A percentile compares a stretch with the other conserved stretches of the same genome.
Evolutionary conservation across 2,888 invertebrate species (phyloP).

Genomic region (Disparrhopalites patrizii): DNA sequence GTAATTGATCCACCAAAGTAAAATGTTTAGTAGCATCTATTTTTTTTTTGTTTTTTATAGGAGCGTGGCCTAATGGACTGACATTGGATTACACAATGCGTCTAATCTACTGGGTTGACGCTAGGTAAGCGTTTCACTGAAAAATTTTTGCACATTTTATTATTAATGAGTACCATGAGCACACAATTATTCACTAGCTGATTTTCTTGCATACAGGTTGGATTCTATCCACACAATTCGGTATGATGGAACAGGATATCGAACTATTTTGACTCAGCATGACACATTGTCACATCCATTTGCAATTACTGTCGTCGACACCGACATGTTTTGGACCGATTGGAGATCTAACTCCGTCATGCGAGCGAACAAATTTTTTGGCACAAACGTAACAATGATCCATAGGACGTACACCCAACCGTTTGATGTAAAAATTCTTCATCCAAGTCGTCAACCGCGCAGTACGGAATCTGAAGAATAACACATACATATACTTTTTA

Average conservation of each 20-base stretch:
- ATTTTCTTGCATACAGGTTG: conserved; percentile 56
- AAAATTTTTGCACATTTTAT: not conserved
- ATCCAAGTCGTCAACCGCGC: conserved; percentile 69
- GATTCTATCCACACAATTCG: conserved; percentile 80
- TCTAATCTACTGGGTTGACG: conserved; percentile 80
- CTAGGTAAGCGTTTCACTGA: conserved; percentile 54
- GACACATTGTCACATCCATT: conserved; percentile 80
- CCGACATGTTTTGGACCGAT: conserved; percentile 89
- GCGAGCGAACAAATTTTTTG: conserved; percentile 83
- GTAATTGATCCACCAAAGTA: not conserved
- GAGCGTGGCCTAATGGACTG: conserved; percentile 81
- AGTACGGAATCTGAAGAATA: conserved; percentile 49
- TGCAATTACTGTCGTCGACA: conserved; percentile 78
- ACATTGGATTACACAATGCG: conserved; percentile 70
- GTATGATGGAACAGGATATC: conserved; percentile 72
- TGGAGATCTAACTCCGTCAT: conserved; percentile 85
- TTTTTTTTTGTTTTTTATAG: conserved; percentile 49
- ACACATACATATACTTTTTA: not conserved
- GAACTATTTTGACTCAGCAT: conserved; percentile 67
- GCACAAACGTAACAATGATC: conserved; percentile 68
- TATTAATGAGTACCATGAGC: not conserved
- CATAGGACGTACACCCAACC: conserved; percentile 82
- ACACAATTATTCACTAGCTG: not conserved
- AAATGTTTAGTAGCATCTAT: not conserved
- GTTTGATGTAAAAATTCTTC: conserved; percentile 81